Base-by-base conservation (phyloP, 2,113 vertebrate species). In the Petrocephalus microphthalmus region DNA sequence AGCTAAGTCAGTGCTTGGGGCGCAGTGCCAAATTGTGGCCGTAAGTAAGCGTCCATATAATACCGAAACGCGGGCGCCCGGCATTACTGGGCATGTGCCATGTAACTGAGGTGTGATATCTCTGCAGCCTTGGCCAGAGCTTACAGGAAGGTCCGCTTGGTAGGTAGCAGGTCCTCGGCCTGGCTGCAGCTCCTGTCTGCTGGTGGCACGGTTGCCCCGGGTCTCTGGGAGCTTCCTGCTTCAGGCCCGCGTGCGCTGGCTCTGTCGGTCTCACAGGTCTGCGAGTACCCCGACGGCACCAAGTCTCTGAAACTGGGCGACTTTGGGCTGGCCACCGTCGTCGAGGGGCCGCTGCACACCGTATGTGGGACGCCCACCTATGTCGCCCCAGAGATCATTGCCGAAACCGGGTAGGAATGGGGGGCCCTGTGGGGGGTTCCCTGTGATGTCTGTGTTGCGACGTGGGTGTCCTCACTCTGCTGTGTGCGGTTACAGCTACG, bases 351-450 rank as follows among this genome's bases (percentile, higher is more conserved):
- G 0, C 91, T 99, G 0, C 97, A 96, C 92, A 99, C 98, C 0
- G 98, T 99, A 52, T 99, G 98, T 25, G 98, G 98, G 54, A 99
- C 98, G 0, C 98, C 98, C 0, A 99, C 98, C 0, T 99, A 99
- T 0, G 98, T 99, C 5, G 98, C 98, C 78, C 98, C 98, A 0
- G 98, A 99, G 93, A 99, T 99, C 92, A 99, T 99, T 88, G 97
- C 98, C 0, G 98, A 99, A 92, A 98, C 97, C 0, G 98, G 98
- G 98, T 99, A 90, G 96, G 96, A 19, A 29, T 0, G 49, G 45
- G 22, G 82, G 82, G 7, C 7, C 7, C 15, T 25, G 0, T 51
- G 5, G 11, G 37, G 49, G 33, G 71, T 33, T 88, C 78, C 37
- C 78, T 82, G 45, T n/a, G 22, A 60, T 2, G 22, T 64, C 25